Evolutionary conservation across 2,113 vertebrate species (phyloP).

Genomic region (Heterotilapia buettikoferi): DNA sequence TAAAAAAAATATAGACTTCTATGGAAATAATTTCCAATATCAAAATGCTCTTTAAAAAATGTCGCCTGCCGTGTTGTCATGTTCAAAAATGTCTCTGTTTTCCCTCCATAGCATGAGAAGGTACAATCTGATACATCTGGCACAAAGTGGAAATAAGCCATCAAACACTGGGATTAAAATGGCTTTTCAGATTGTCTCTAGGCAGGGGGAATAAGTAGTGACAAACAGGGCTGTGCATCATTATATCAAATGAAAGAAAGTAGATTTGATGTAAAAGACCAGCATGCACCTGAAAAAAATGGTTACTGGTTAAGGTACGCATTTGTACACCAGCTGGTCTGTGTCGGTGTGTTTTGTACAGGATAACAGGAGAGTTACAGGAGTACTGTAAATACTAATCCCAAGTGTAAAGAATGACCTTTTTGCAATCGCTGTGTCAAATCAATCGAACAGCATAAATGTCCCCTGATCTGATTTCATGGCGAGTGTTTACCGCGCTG

Average conservation of each 20-base stretch:
- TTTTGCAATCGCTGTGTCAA: neutral
- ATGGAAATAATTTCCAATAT: neutral
- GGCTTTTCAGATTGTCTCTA: conserved; percentile 36
- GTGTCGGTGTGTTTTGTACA: neutral
- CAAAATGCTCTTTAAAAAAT: neutral
- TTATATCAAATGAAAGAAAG: neutral
- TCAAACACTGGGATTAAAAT: conserved; percentile 40
- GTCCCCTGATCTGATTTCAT: conserved; percentile 25
- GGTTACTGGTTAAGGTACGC: neutral
- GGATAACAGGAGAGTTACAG: neutral
- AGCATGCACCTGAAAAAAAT: neutral
- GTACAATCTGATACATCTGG: conserved; percentile 33
- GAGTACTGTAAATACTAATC: neutral
- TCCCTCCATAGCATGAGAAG: neutral
- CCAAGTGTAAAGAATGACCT: neutral
- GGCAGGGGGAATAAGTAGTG: neutral
- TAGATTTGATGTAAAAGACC: neutral
- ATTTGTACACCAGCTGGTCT: neutral
- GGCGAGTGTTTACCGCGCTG: neutral
- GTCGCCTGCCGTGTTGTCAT: neutral
- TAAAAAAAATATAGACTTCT: neutral
- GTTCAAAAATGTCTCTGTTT: neutral
- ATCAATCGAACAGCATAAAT: neutral
- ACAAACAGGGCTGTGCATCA: neutral
- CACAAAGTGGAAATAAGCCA: conserved; percentile 21